Evolutionary conservation across 2,888 invertebrate genomes (phyloP), one percentile per base, ranked within the genome.

Genomic region (Argynnis bischoffii): DNA sequence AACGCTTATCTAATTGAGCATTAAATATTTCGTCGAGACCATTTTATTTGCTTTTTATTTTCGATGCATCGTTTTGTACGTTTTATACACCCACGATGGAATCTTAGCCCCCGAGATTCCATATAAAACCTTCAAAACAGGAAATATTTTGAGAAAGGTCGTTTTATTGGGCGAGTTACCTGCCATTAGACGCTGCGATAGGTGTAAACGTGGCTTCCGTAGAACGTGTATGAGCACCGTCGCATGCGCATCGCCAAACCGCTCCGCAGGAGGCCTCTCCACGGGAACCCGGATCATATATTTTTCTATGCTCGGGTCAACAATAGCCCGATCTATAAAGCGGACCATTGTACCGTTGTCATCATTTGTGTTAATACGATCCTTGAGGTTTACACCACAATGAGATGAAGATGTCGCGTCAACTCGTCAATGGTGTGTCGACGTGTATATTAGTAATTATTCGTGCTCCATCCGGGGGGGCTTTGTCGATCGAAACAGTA

Each of bases 1-100:
- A 91, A 89, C 88, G 89, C 88, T 90, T 91, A 91, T 90, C 90
- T 91, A 92, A 91, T 91, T 92, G 90, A 91, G 90, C 87, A 90
- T 91, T 90, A 91, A 91, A 90, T 89, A 91, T 89, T 90, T 92
- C 92, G 86, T 89, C 89, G 91, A 88, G 87, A 83, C 83, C 86
- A 90, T 90, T 90, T 90, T 90, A 90, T 91, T 88, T 89, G 85
- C 81, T 85, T 87, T 92, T 90, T 89, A 89, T 91, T 87, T 89
- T 88, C 79, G 83, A 79, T 86, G 83, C 82, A 81, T 85, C 86
- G 87, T 89, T 90, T 89, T 89, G 86, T 88, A 87, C 85, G 81
- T 89, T 89, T 89, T 88, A 87, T 92, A 87, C 90, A 89, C 91
- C 90, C 90, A 92, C 91, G 90, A 83, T 81, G 87, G 87, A 84